Evolutionary conservation across 2,888 invertebrate species (phyloP), one percentile per base, ranked within the genome.

Genomic region (Acronicta psi): DNA sequence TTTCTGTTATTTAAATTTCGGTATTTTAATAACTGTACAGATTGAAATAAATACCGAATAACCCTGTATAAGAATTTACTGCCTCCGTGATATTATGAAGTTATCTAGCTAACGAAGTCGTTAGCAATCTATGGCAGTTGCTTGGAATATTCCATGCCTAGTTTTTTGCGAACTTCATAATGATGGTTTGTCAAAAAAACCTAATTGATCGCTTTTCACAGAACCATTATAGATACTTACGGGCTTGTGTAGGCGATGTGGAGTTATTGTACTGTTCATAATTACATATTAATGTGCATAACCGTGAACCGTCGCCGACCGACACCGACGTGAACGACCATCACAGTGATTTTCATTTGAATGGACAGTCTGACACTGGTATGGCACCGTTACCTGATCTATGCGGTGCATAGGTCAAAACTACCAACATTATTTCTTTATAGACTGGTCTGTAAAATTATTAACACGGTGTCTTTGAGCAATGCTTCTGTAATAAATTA

Each of bases 191-290:
- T 56, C 59, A 65, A 59, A 75, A 73, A 79, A 73, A 70, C 37
- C 45, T 66, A 77, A 66, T 69, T 53, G 55, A 65, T 64, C 55
- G 59, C 72, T 78, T 75, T 77, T 75, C 75, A 68, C 71, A 69
- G 68, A 58, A 69, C 74, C 75, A 80, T 81, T 78, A 81, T 74
- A 74, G 79, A 80, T 83, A 76, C 57, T 53, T 72, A 79, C 70
- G 75, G 69, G 80, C 77, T 25, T 83, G 77, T 73, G 63, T 58
- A 41, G 47, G 77, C 80, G 79, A 82, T 78, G 74, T 69, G 71
- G 59, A 80, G 79, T 83, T 84, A 86, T 82, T 86, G 84, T 86
- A 77, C 79, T 85, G 84, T 85, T 76, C 84, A 81, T 85, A 86
- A 87, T 85, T 79, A 82, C 65, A 77, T 73, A 79, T 76, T 74